Conservation (phyloP, 2,113 vertebrate genomes). For the Corythoichthys haematopterus region DNA sequence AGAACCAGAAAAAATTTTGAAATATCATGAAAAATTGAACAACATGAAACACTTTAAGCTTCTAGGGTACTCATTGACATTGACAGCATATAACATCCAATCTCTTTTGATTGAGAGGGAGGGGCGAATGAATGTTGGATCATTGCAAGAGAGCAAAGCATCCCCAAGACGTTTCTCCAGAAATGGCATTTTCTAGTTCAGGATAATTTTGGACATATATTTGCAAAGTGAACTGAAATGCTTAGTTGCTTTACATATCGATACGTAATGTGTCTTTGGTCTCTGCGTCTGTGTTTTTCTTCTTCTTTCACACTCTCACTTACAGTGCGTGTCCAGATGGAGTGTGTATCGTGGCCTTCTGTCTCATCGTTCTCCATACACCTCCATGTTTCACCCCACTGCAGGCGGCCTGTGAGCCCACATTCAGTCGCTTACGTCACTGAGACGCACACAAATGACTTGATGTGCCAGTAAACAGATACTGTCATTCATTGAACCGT, state of each 20-base stretch:
- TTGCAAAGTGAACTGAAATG: neutral
- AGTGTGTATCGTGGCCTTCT: conserved; percentile 57
- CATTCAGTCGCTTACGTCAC: conserved; percentile 7
- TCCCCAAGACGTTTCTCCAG: too few relatives aligned
- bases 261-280: conserved; percentile 16
- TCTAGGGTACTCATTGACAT: too few relatives aligned
- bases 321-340: conserved; percentile 65
- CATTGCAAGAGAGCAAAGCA: too few relatives aligned
- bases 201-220: neutral
- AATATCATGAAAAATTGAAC: too few relatives aligned
- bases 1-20: too few relatives aligned
- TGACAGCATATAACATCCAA: too few relatives aligned
- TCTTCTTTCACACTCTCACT: conserved; percentile 51
- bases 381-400: conserved; percentile 46
- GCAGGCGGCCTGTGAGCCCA: conserved; percentile 24
- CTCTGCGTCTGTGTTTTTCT: conserved; percentile 4
- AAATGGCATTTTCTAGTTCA: too few relatives aligned
- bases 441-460: neutral
- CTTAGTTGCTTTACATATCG: conserved; percentile 37
- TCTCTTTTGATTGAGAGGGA: too few relatives aligned
- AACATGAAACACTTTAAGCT: too few relatives aligned
- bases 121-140: too few relatives aligned
- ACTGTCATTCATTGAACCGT: neutral
- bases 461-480: neutral
- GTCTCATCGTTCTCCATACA: conserved; percentile 49